Evolutionary conservation across 2,888 invertebrate genomes (phyloP).

Genomic region (Pyrrhosoma nymphula): DNA sequence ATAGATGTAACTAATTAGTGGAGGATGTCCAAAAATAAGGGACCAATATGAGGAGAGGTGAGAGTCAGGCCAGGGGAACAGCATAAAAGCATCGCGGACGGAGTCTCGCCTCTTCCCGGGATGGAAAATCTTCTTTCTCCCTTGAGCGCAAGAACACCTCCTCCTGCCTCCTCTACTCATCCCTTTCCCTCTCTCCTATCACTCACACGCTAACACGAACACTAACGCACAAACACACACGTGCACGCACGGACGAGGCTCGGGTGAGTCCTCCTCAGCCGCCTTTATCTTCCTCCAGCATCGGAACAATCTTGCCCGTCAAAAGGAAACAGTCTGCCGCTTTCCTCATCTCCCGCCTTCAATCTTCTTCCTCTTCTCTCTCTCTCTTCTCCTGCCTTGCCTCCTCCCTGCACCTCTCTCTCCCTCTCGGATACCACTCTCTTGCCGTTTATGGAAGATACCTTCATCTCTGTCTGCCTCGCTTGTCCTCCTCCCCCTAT

Average conservation of each 20-base stretch:
- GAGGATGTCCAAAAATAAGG: not conserved
- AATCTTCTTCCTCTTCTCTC: slow-evolving; percentile 33
- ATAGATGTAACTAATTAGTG: not conserved
- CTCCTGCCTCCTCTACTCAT: not conserved
- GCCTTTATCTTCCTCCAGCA: slow-evolving; percentile 32
- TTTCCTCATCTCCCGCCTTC: slow-evolving; percentile 66
- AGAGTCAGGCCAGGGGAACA: not conserved
- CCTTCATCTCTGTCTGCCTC: slow-evolving; percentile 53
- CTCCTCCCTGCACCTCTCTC: not conserved
- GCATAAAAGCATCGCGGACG: not conserved
- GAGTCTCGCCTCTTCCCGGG: not conserved
- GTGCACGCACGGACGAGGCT: not conserved
- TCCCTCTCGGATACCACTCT: not conserved
- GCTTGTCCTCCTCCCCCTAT: not conserved
- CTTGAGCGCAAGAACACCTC: not conserved
- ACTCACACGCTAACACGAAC: not conserved
- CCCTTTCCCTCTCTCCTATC: not conserved
- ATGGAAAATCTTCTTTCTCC: not conserved
- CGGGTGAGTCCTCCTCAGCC: not conserved
- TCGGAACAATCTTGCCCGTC: slow-evolving; percentile 47
- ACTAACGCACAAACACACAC: not conserved
- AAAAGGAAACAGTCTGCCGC: slow-evolving; percentile 49
- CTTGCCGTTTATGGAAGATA: slow-evolving; percentile 42
- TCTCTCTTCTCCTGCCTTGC: not conserved
- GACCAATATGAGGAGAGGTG: not conserved